These are phyloP conservation scores for Amblyjoppa fuscipennis DNA, from an alignment of 2,888 invertebrate genomes.

Conservation along the genomic window DNA sequence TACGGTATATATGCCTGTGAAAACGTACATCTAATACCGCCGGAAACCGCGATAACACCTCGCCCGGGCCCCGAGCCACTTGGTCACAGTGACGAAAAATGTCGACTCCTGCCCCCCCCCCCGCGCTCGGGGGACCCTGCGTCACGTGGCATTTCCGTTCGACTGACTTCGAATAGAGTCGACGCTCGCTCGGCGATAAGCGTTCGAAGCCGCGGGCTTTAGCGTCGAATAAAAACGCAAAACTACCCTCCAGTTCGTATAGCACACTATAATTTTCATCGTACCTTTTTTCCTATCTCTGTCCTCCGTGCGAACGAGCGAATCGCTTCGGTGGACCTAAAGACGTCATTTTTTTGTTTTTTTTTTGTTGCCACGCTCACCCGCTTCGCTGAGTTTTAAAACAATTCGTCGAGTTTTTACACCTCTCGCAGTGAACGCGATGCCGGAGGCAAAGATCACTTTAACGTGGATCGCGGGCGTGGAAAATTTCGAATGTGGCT, in stretches of 20 bases:
- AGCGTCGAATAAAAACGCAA: conserved; percentile 44
- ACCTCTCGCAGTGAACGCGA: no score
- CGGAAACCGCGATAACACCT: conserved; percentile 55
- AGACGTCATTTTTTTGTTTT: neutral
- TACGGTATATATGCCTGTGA: conserved; percentile 20
- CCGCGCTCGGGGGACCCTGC: conserved; percentile 24
- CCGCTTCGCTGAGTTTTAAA: neutral
- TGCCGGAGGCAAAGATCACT: neutral
- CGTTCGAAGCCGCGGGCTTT: conserved; percentile 26
- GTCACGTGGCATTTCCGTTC: conserved; percentile 67
- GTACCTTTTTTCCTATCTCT: conserved; percentile 20
- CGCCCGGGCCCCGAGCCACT: conserved; percentile 4
- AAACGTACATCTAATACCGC: conserved; percentile 34
- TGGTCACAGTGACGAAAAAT: conserved; percentile 41
- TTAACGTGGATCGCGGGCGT: conserved; percentile 6
- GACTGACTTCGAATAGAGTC: conserved; percentile 66
- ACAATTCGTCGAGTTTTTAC: neutral
- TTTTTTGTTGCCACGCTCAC: neutral
- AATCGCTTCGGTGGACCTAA: neutral
- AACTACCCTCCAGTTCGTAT: conserved; percentile 29
- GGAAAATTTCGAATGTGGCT: neutral
- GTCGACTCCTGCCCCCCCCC: conserved; percentile 22
- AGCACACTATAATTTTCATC: neutral
- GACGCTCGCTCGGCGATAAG: conserved; percentile 51
- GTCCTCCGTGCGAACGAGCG: neutral